Evolutionary conservation across 2,113 vertebrate genomes (phyloP).

Genomic region (Gymnogyps californianus): DNA sequence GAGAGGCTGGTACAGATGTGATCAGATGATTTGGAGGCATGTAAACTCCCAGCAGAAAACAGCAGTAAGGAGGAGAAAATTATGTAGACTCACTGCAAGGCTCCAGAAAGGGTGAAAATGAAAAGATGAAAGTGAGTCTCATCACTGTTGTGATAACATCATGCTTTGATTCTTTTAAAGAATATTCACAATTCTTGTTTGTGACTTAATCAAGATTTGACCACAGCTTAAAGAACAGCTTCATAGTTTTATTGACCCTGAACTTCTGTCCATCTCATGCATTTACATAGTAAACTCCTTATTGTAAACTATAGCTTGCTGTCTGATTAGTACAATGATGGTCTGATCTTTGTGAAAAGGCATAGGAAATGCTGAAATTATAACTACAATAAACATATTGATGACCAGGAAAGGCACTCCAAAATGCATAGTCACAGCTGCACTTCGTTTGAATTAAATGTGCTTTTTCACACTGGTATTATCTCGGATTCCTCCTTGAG

Average conservation of each 20-base stretch:
- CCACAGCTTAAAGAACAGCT: background rate
- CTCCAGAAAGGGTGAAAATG: background rate
- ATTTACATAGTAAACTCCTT: background rate
- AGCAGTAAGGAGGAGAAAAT: background rate
- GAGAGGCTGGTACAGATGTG: background rate
- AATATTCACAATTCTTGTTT: background rate
- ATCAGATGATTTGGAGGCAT: background rate
- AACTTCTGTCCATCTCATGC: background rate
- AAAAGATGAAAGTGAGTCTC: background rate
- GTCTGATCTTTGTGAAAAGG: background rate
- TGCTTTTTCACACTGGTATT: background rate
- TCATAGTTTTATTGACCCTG: background rate
- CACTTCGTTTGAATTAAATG: background rate
- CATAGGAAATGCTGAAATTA: background rate
- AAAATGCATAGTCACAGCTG: background rate
- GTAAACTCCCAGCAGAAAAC: background rate
- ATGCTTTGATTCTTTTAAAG: background rate
- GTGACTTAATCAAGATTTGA: background rate
- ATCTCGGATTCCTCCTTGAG: background rate
- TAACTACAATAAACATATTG: background rate
- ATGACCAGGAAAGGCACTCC: background rate
- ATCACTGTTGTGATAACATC: background rate
- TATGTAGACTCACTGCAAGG: background rate
- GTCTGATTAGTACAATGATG: background rate
- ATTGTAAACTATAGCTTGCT: background rate